A percentile compares a stretch with the other conserved stretches of the same genome.
Conservation (phyloP, 2,888 invertebrate genomes). For the Tridacna gigas region DNA sequence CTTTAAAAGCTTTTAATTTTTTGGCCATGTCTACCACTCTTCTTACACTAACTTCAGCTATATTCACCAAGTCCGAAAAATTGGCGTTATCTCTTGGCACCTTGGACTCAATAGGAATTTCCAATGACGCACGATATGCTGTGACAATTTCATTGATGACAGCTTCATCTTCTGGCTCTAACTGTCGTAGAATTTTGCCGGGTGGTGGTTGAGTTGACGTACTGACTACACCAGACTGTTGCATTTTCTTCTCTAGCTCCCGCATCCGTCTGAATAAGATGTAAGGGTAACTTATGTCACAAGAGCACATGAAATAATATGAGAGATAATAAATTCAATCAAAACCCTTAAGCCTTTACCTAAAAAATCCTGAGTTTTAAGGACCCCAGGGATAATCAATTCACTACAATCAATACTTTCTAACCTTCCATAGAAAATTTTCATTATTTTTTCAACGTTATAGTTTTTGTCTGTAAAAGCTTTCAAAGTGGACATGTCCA, state of each 20-base stretch:
- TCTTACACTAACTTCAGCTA: slow-evolving; percentile 88
- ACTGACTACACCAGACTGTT: slow-evolving; percentile 77
- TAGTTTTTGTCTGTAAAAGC: no score
- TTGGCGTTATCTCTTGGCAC: slow-evolving; percentile 76
- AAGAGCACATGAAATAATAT: not conserved
- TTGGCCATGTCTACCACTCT: slow-evolving; percentile 89
- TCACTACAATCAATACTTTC: no score
- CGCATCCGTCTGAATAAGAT: slow-evolving; percentile 73
- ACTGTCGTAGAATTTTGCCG: slow-evolving; percentile 54
- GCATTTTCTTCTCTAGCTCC: slow-evolving; percentile 72
- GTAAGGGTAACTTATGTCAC: not conserved
- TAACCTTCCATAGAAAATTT: no score
- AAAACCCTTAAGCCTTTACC: no score
- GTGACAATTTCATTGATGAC: slow-evolving; percentile 82
- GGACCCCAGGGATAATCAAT: no score
- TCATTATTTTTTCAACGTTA: no score
- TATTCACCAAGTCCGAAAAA: slow-evolving; percentile 84
- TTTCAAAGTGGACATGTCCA: no score
- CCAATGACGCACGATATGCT: slow-evolving; percentile 83
- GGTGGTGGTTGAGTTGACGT: slow-evolving; percentile 9
- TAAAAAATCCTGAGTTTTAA: no score
- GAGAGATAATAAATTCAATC: no score
- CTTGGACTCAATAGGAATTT: slow-evolving; percentile 82
- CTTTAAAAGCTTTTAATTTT: slow-evolving; percentile 91
- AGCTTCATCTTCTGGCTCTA: slow-evolving; percentile 79